A percentile compares a stretch with the other conserved stretches of the same genome.
Conservation (phyloP, 2,797 vertebrate species). For the Dendrocincla tyrannina region DNA sequence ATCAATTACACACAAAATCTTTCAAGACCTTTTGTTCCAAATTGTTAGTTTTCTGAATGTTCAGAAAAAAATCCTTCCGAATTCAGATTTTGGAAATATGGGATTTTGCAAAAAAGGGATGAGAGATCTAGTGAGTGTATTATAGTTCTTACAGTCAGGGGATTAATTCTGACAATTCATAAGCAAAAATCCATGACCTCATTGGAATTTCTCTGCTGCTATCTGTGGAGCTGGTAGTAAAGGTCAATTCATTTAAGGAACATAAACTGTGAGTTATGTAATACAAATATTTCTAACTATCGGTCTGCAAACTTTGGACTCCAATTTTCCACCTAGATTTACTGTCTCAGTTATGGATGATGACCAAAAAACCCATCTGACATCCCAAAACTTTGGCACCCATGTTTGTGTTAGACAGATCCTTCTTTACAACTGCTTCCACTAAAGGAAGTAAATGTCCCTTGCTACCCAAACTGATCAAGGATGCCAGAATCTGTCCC, state of each 20-base stretch:
- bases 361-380: background rate
- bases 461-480: background rate
- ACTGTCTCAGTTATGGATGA: background rate
- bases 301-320: background rate
- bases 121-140: background rate
- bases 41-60: background rate
- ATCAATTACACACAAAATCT: background rate
- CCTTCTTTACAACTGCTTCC: background rate
- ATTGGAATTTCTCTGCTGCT: background rate
- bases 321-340: background rate
- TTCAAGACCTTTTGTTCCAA: background rate
- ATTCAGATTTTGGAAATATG: background rate
- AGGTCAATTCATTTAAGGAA: background rate
- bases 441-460: background rate
- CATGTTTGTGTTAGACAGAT: background rate
- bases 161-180: background rate
- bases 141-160: background rate
- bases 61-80: background rate
- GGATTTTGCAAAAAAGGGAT: background rate
- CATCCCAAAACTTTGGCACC: background rate
- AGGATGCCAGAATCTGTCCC: background rate
- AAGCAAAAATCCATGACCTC: background rate
- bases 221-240: background rate
- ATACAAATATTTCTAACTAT: background rate
- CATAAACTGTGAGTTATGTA: background rate